phyloP scores from a whole-genome alignment of 2,888 invertebrate species.

The Drosophila affinis region DNA sequence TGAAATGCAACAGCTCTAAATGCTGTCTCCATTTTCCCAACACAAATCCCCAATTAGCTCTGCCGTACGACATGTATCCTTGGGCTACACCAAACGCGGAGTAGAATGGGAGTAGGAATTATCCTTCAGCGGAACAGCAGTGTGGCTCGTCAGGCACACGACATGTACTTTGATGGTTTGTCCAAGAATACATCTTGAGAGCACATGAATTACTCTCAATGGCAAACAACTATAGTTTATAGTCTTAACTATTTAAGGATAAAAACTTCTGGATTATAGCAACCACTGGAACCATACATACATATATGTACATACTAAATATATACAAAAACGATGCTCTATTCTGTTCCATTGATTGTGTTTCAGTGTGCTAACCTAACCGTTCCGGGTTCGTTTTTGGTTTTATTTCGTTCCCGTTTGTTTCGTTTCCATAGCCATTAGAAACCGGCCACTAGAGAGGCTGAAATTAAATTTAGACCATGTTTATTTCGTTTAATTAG shows the following conservation, averaged over 20 bases:
- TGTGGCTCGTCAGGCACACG: too few relatives aligned
- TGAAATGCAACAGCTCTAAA: not conserved
- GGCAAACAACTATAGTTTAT: too few relatives aligned
- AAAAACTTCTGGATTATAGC: too few relatives aligned
- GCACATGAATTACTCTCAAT: too few relatives aligned
- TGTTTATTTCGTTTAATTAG: slow-evolving; percentile 76
- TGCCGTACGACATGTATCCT: too few relatives aligned
- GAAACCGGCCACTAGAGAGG: slow-evolving; percentile 56
- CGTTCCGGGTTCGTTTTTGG: slow-evolving; percentile 33
- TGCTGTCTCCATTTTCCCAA: not conserved
- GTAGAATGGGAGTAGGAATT: too few relatives aligned
- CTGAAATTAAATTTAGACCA: slow-evolving; percentile 68
- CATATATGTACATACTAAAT: not conserved
- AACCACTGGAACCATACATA: too few relatives aligned
- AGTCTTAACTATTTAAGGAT: too few relatives aligned
- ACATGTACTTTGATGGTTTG: too few relatives aligned
- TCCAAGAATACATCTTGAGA: too few relatives aligned
- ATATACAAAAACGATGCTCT: not conserved
- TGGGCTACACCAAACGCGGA: too few relatives aligned
- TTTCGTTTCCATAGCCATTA: slow-evolving; percentile 39
- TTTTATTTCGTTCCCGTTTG: not conserved
- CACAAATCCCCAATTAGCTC: not conserved
- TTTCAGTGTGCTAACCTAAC: not conserved
- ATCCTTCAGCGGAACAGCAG: too few relatives aligned
- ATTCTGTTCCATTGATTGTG: not conserved